Conservation (phyloP, 2,797 vertebrate species). For the Carapus acus region DNA sequence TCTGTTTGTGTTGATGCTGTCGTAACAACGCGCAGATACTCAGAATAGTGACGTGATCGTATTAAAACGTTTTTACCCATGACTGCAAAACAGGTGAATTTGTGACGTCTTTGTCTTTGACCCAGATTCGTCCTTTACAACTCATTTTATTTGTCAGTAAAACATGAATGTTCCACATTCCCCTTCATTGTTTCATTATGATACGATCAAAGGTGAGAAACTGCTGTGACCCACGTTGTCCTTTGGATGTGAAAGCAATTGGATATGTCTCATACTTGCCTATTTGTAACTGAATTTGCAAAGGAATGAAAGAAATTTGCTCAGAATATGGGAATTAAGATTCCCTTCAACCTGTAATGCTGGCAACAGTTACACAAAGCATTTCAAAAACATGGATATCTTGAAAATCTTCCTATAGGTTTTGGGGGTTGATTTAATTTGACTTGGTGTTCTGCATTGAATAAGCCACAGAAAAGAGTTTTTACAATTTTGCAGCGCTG, state of each 20-base stretch:
- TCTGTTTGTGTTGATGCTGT: slow-evolving; percentile 65
- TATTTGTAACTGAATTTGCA: neutral
- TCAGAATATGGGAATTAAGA: no score
- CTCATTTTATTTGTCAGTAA: neutral
- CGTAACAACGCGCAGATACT: slow-evolving; percentile 48
- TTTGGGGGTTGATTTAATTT: no score
- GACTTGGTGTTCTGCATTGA: no score
- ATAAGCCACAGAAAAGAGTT: no score
- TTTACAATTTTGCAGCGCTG: no score
- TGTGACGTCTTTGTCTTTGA: slow-evolving; percentile 5
- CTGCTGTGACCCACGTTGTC: neutral
- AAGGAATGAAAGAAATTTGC: no score
- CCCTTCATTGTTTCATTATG: neutral
- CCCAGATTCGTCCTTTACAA: neutral
- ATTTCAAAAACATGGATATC: slow-evolving; percentile 33
- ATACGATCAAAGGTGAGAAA: slow-evolving; percentile 2
- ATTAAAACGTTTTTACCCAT: slow-evolving; percentile 23
- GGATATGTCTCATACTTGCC: no score
- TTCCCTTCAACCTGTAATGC: neutral
- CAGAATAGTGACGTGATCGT: slow-evolving; percentile 35
- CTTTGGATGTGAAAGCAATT: slow-evolving; percentile 8
- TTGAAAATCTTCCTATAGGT: slow-evolving; percentile 16
- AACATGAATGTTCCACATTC: slow-evolving; percentile 11
- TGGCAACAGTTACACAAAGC: slow-evolving; percentile 20
- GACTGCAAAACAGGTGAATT: slow-evolving; percentile 12